Conservation (phyloP, 1,140 invertebrate genomes). For the Phocides pigmalion region DNA sequence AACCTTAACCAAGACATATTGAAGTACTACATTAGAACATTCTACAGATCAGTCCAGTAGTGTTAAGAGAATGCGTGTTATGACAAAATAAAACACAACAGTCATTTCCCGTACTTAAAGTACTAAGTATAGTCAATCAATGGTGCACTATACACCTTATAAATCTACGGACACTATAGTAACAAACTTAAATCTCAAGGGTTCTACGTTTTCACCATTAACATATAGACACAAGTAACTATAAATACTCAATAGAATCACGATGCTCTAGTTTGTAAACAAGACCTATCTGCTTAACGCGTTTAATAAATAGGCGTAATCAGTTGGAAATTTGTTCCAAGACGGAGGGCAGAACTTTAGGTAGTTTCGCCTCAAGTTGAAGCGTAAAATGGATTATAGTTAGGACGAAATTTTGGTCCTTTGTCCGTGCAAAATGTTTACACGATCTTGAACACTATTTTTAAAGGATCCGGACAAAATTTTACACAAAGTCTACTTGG, state of each 20-base stretch:
- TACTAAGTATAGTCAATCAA: too few species aligned
- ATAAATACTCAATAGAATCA: background rate
- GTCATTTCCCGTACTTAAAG: too few species aligned
- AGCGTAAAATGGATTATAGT: constrained; percentile 53
- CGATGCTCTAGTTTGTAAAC: constrained; percentile 27
- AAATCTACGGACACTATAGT: too few species aligned
- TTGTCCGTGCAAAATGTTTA: constrained; percentile 1
- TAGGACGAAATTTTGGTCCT: constrained; percentile 39
- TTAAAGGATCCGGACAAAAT: background rate
- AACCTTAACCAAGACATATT: too few species aligned
- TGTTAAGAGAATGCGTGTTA: too few species aligned
- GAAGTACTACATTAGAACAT: too few species aligned
- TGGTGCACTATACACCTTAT: too few species aligned
- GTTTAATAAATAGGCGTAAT: constrained; percentile 55
- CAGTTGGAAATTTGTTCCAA: constrained; percentile 46
- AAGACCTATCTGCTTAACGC: constrained; percentile 45
- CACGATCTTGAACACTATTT: background rate
- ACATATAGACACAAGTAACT: too few species aligned
- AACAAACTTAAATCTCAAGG: too few species aligned
- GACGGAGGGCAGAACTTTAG: constrained; percentile 37
- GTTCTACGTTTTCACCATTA: too few species aligned
- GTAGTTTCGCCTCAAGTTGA: constrained; percentile 41
- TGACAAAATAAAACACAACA: too few species aligned
- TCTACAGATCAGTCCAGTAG: too few species aligned
- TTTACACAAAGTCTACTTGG: background rate